phyloP scores from a whole-genome alignment of 2,113 vertebrate genomes.

The Oreocharis arfaki region DNA sequence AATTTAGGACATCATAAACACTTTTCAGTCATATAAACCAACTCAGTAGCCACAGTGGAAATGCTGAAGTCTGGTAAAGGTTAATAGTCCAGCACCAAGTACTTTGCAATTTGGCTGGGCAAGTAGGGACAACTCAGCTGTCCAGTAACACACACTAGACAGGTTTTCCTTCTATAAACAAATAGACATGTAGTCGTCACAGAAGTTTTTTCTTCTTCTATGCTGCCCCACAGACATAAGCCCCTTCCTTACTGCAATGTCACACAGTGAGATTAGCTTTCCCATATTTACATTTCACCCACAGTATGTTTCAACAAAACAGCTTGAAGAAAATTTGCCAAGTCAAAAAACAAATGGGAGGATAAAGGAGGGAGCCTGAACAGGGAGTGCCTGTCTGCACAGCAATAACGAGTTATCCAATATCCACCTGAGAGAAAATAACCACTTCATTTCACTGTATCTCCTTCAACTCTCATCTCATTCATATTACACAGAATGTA shows the following conservation, averaged over 20 bases:
- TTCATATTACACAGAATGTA: not conserved
- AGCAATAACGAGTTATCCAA: not conserved
- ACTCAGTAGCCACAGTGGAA: not conserved
- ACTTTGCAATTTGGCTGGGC: not conserved
- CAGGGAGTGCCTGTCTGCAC: not conserved
- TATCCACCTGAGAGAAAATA: not conserved
- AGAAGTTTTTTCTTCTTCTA: not conserved
- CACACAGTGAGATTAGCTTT: not conserved
- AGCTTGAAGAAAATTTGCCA: not conserved
- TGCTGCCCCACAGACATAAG: not conserved
- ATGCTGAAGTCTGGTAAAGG: not conserved
- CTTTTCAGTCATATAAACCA: not conserved
- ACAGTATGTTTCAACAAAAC: not conserved
- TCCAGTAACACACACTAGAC: not conserved
- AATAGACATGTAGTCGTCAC: accelerated
- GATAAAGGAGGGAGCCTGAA: not conserved
- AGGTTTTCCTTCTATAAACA: not conserved
- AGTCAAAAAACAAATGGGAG: not conserved
- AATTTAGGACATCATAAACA: not conserved
- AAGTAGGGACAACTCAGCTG: not conserved
- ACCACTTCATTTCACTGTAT: not conserved
- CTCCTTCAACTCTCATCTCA: not conserved
- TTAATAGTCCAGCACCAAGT: not conserved
- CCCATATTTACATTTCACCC: not conserved
- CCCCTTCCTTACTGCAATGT: not conserved